These are phyloP conservation scores for Drosophila pectinifera DNA, from an alignment of 1,140 invertebrate genomes.

Conservation along the genomic window DNA sequence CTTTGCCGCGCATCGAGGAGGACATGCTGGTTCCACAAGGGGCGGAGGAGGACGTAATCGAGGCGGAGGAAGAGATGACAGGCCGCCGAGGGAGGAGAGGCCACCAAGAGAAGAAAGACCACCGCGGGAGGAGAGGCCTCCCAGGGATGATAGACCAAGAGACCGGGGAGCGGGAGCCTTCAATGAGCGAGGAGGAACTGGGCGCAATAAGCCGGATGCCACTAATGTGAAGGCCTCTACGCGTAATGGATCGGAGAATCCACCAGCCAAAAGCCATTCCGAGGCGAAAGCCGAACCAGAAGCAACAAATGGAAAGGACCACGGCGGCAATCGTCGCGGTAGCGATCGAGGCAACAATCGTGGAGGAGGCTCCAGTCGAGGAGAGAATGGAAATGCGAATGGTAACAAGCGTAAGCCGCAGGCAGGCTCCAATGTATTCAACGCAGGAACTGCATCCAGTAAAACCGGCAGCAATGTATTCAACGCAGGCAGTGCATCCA, in stretches of 20 bases:
- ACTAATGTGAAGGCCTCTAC: constrained; percentile 21
- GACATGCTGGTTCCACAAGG: constrained; percentile 39
- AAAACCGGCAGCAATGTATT: constrained; percentile 14
- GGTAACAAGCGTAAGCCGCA: constrained; percentile 53
- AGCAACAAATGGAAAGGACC: constrained; percentile 35
- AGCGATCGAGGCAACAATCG: constrained; percentile 49
- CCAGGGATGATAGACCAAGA: constrained; percentile 8
- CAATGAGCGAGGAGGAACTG: constrained; percentile 17
- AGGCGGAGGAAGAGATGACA: constrained; percentile 47
- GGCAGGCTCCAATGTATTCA: constrained; percentile 10
- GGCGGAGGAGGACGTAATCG: constrained; percentile 51
- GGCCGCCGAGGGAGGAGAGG: constrained; percentile 41
- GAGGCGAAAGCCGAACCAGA: constrained; percentile 48
- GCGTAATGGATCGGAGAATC: constrained; percentile 51
- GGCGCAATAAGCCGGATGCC: constrained; percentile 30
- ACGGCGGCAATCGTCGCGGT: constrained; percentile 31
- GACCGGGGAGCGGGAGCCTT: constrained; percentile 21
- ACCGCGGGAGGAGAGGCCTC: constrained; percentile 11
- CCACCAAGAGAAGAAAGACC: constrained; percentile 17
- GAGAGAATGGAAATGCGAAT: constrained; percentile 56
- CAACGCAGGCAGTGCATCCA: background rate
- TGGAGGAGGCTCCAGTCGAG: constrained; percentile 31
- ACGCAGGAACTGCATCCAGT: background rate
- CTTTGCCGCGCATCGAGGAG: constrained; percentile 76
- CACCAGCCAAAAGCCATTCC: constrained; percentile 11